Evolutionary conservation across 2,113 vertebrate genomes (phyloP), one percentile per base, ranked within the genome.

Genomic region (Bombycilla garrulus): DNA sequence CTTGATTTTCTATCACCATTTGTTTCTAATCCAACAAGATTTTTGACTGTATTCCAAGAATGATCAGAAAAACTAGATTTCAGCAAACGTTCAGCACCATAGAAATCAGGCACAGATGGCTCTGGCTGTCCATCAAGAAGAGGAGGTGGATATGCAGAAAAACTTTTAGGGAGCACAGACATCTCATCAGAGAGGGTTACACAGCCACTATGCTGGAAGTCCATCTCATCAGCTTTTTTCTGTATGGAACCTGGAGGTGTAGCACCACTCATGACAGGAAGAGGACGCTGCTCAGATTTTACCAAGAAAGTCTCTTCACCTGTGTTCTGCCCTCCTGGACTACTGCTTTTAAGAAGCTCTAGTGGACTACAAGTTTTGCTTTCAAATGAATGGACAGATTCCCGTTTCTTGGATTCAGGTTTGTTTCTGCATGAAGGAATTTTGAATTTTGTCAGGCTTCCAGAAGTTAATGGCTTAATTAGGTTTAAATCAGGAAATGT

Each of bases 371-470:
- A 96, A 26, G 47, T 35, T 83, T 96, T 90, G 66, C 73, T 97
- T 86, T 96, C 79, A 64, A 87, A 96, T 61, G 94, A 94, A 58
- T 9, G 48, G 62, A 25, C 20, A 90, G 83, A 93, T 69, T 96
- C 28, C 65, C 14, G 4, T 51, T 95, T 95, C 76, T 71, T 85
- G 56, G 86, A 90, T 73, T 95, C 81, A 90, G 42, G 47, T 76
- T 96, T 98, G 86, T 93, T 96, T 93, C 94, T 97, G 48, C 96
- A 94, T 73, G 97, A 95, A 85, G 97, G 97, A 94, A 98, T 98
- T 97, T 96, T 98, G 90, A 98, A 98, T 93, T 98, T 97, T 88
- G 82, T 77, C 67, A 96, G 28, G 19, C 89, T 95, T 85, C 88
- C 90, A 44, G 96, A 71, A 51, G 91, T 95, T 47, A 95, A 45